A percentile compares a stretch with the other conserved stretches of the same genome.
phyloP scores from a whole-genome alignment of 2,113 vertebrate species.

The Osmerus mordax region DNA sequence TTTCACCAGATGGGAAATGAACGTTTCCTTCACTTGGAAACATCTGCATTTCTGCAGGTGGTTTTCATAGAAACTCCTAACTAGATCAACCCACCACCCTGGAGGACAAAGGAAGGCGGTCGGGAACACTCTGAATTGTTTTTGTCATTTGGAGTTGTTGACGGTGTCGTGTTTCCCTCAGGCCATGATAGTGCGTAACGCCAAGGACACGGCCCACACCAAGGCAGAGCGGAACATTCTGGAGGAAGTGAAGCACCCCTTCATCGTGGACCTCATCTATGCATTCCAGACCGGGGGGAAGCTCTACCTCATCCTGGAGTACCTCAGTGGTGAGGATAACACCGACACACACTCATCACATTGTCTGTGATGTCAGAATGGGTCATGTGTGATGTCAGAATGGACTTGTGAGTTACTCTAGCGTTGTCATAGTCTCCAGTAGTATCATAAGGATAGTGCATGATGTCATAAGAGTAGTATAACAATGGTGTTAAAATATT shows the following conservation, averaged over 20 bases:
- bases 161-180: slow-evolving; percentile 50
- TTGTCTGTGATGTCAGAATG: background rate
- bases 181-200: slow-evolving; percentile 98
- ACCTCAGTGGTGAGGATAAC: slow-evolving; percentile 89
- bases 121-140: too few relatives aligned
- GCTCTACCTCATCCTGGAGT: slow-evolving; percentile 99
- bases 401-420: too few relatives aligned
- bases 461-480: too few relatives aligned
- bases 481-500: too few relatives aligned
- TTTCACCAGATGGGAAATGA: background rate
- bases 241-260: slow-evolving; percentile 97
- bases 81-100: too few relatives aligned
- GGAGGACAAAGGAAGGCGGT: too few relatives aligned
- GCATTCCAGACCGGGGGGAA: slow-evolving; percentile 99
- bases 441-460: too few relatives aligned
- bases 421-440: too few relatives aligned
- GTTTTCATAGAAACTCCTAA: background rate
- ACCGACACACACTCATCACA: background rate
- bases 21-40: background rate
- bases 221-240: slow-evolving; percentile 96
- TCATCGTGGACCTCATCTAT: slow-evolving; percentile 98
- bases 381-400: too few relatives aligned
- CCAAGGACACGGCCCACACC: slow-evolving; percentile 98
- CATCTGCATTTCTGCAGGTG: background rate
- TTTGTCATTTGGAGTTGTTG: background rate